These are phyloP conservation scores for Clarias magur DNA, from an alignment of 2,113 vertebrate species.

Conservation along the genomic window DNA sequence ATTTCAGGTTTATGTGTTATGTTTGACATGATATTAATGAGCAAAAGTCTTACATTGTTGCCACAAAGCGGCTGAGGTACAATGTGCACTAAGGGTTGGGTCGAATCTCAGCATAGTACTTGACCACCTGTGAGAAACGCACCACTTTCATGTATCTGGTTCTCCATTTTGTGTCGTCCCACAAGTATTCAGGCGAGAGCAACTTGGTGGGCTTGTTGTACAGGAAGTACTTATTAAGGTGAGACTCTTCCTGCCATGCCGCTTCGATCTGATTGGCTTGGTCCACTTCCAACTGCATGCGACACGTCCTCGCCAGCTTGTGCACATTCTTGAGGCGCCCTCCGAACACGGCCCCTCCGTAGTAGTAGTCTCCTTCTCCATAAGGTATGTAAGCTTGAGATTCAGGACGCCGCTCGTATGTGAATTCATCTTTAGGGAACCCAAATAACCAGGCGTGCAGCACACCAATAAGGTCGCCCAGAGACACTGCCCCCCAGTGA, in stretches of 20 bases:
- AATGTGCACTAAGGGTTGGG: not conserved
- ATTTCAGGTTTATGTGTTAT: too few species aligned
- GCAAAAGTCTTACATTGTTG: too few species aligned
- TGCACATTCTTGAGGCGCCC: not conserved
- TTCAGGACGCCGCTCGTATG: not conserved
- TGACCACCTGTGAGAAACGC: not conserved
- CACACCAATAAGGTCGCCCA: not conserved
- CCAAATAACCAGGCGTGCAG: not conserved
- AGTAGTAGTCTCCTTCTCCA: conserved; percentile 3
- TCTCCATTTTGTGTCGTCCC: not conserved
- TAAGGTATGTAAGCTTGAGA: not conserved
- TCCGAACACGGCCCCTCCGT: not conserved
- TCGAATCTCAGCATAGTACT: not conserved
- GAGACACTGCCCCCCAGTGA: conserved; percentile 3
- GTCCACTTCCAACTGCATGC: not conserved
- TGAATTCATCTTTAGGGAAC: not conserved
- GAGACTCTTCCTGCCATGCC: not conserved
- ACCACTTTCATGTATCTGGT: not conserved
- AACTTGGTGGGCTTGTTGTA: conserved; percentile 6
- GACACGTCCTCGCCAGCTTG: not conserved
- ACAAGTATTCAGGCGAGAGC: not conserved
- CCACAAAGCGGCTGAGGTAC: too few species aligned
- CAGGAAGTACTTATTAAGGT: conserved; percentile 10
- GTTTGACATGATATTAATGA: too few species aligned
- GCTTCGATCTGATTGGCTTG: not conserved